These are phyloP conservation scores for Electrona antarctica DNA, from an alignment of 2,113 vertebrate species.

Conservation along the genomic window DNA sequence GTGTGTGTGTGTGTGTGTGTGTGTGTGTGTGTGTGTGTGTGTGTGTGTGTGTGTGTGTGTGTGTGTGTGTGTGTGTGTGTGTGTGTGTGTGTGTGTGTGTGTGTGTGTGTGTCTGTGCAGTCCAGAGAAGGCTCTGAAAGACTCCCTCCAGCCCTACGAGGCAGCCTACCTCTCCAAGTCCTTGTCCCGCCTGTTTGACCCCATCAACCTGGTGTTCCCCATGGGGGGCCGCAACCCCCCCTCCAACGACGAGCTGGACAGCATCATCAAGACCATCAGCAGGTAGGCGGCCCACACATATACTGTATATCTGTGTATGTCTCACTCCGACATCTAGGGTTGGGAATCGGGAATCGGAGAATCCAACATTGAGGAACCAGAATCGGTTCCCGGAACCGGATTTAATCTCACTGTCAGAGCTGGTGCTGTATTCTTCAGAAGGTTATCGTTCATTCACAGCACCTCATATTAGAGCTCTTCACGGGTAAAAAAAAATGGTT, in stretches of 20 bases:
- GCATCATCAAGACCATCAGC: constrained; percentile 93
- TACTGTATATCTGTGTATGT: no score
- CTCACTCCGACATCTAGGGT: no score
- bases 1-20: not conserved
- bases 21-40: constrained; percentile 8
- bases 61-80: not conserved
- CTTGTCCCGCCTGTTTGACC: constrained; percentile 95
- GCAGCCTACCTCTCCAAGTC: constrained; percentile 97
- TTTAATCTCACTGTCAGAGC: no score
- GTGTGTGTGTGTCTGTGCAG: constrained; percentile 64
- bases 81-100: not conserved
- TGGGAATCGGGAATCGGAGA: no score
- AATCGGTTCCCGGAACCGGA: no score
- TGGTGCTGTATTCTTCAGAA: no score
- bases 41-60: not conserved
- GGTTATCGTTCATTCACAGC: no score
- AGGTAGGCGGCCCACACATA: constrained; percentile 34
- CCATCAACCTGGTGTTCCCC: constrained; percentile 97
- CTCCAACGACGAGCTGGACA: constrained; percentile 92
- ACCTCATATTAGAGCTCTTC: no score
- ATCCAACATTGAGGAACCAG: no score
- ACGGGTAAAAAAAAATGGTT: no score
- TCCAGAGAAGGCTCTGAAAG: constrained; percentile 93
- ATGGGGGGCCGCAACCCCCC: constrained; percentile 92
- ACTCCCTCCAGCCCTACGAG: constrained; percentile 90